Evolutionary conservation across 1,140 invertebrate genomes (phyloP).

Genomic region (Magallana gigas): DNA sequence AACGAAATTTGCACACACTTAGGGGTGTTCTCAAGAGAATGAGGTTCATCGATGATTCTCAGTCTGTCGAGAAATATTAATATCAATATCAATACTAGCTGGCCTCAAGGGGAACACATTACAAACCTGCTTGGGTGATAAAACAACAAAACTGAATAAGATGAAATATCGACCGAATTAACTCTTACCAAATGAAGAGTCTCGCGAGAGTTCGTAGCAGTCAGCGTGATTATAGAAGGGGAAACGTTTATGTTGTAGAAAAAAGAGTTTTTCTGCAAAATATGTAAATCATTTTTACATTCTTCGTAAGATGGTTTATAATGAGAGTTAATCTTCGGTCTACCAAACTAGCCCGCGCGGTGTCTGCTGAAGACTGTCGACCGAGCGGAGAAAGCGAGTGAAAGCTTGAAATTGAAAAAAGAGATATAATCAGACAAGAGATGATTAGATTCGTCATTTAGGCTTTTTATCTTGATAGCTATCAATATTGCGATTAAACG

Average conservation of each 20-base stretch:
- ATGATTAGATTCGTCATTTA: neutral
- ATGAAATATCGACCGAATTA: slow-evolving; percentile 28
- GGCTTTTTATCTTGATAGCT: neutral
- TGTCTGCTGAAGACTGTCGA: neutral
- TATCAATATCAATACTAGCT: slow-evolving; percentile 11
- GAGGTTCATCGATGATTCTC: neutral
- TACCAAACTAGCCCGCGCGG: neutral
- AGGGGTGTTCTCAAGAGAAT: neutral
- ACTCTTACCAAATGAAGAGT: slow-evolving; percentile 28
- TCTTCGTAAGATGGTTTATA: neutral
- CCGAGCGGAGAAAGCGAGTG: neutral
- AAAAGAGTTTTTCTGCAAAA: slow-evolving; percentile 20
- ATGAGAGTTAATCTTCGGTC: neutral
- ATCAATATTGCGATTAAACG: too few species aligned
- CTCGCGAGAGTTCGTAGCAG: slow-evolving; percentile 5
- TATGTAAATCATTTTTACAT: neutral
- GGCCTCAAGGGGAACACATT: neutral
- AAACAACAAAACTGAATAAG: slow-evolving; percentile 38
- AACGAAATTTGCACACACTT: neutral
- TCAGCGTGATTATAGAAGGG: slow-evolving; percentile 5
- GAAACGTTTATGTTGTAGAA: slow-evolving; percentile 15
- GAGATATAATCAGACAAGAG: neutral
- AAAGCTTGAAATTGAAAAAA: neutral
- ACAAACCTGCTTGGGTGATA: slow-evolving; percentile 35
- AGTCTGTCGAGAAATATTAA: neutral